These are phyloP conservation scores for Catotricha subobsoleta DNA, from an alignment of 2,888 invertebrate species.

Conservation along the genomic window DNA sequence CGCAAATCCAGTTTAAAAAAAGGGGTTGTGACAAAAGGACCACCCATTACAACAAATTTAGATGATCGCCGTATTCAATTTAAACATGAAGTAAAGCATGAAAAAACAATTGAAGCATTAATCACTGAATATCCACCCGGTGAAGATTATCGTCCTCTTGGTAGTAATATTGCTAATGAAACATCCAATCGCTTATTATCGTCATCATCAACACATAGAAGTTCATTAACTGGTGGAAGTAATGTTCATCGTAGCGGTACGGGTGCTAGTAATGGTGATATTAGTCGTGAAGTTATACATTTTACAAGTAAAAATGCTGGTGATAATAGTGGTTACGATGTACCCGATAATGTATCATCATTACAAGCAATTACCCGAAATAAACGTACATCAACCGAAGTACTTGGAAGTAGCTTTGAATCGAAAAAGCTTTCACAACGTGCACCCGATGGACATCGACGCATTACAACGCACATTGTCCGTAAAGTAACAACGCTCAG, in stretches of 20 bases:
- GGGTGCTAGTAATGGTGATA: conserved; percentile 10
- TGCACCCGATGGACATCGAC: conserved; percentile 57
- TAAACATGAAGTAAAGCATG: conserved; percentile 36
- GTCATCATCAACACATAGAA: conserved; percentile 26
- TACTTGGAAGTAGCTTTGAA: conserved; percentile 67
- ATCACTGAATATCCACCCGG: conserved; percentile 30
- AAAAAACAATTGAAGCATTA: conserved; percentile 36
- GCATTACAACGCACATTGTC: conserved; percentile 72
- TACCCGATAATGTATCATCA: conserved; percentile 17
- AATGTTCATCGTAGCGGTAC: conserved; percentile 7
- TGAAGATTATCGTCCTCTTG: conserved; percentile 12
- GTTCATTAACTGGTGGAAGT: conserved; percentile 28
- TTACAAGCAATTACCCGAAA: conserved; percentile 66
- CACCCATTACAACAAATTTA: conserved; percentile 43
- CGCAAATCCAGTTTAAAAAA: conserved; percentile 36
- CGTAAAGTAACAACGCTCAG: conserved; percentile 77
- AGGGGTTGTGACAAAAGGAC: conserved; percentile 35
- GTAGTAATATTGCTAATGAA: conserved; percentile 31
- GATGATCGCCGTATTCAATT: conserved; percentile 25
- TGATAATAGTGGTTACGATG: conserved; percentile 8
- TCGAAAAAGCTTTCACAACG: conserved; percentile 66
- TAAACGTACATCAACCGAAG: conserved; percentile 66
- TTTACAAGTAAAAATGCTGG: conserved; percentile 16
- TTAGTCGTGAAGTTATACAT: conserved; percentile 30
- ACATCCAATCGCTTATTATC: conserved; percentile 18